These are phyloP conservation scores for Channa argus DNA, from an alignment of 2,113 vertebrate species.

Conservation along the genomic window DNA sequence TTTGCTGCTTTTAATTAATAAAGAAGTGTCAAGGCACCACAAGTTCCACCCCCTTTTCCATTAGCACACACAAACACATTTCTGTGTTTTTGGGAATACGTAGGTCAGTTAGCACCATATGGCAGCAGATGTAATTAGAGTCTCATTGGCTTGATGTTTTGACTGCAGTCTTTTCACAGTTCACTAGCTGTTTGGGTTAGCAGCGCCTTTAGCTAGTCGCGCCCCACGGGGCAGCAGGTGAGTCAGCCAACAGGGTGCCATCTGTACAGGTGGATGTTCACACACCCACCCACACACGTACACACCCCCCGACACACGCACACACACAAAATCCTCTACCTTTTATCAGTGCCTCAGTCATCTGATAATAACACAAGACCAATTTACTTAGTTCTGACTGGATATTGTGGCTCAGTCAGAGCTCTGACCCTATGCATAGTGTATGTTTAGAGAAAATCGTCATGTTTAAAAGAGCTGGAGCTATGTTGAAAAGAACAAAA, in stretches of 20 bases:
- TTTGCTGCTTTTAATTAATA: conserved; percentile 19
- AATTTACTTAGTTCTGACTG: conserved; percentile 35
- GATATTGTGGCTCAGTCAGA: not conserved
- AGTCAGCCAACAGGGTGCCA: conserved; percentile 58
- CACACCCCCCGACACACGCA: conserved; percentile 12
- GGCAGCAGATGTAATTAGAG: conserved; percentile 77
- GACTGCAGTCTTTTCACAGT: conserved; percentile 83
- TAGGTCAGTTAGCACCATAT: conserved; percentile 78
- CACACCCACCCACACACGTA: conserved; percentile 27
- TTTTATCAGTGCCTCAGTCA: not conserved
- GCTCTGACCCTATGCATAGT: not conserved
- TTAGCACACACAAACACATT: conserved; percentile 45
- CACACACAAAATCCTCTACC: conserved; percentile 7
- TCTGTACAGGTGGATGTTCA: conserved; percentile 57
- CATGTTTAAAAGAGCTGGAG: too few species aligned
- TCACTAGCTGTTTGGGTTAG: conserved; percentile 77
- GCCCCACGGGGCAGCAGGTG: conserved; percentile 67
- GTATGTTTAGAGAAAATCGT: not conserved
- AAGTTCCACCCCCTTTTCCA: conserved; percentile 9
- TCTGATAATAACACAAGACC: conserved; percentile 34
- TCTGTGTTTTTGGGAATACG: conserved; percentile 53
- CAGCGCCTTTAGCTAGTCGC: conserved; percentile 65
- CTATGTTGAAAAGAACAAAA: too few species aligned
- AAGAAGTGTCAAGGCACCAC: not conserved
- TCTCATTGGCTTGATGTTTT: conserved; percentile 81